Evolutionary conservation across 2,113 vertebrate species (phyloP).

Genomic region (Ahaetulla prasina): DNA sequence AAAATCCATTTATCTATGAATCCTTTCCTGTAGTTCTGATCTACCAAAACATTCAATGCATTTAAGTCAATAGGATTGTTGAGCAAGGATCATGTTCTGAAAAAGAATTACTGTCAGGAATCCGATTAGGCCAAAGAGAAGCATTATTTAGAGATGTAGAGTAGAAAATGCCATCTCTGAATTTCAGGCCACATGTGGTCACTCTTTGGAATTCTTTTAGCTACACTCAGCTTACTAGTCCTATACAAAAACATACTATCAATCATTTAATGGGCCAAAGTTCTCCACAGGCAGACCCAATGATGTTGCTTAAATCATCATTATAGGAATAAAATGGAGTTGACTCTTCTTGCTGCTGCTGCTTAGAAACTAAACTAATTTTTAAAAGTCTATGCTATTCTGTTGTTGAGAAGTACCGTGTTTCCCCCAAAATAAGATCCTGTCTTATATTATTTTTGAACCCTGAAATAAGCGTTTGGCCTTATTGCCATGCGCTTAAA

Average conservation of each 20-base stretch:
- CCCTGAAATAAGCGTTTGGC: too few species aligned
- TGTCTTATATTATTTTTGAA: too few species aligned
- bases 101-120: neutral
- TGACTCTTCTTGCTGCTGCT: neutral
- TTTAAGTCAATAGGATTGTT: slow-evolving; percentile 1
- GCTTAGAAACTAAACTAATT: neutral
- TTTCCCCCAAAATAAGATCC: too few species aligned
- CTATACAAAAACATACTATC: neutral
- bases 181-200: neutral
- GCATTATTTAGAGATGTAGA: neutral
- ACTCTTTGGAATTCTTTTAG: neutral
- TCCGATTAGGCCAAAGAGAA: neutral
- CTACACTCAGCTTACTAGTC: neutral
- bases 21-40: slow-evolving; percentile 12
- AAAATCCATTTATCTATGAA: slow-evolving; percentile 23
- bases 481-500: too few species aligned
- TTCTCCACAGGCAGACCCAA: neutral
- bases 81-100: neutral
- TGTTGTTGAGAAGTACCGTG: neutral
- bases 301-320: neutral
- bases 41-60: neutral
- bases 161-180: too few species aligned
- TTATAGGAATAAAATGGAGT: neutral
- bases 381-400: neutral
- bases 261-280: neutral